Percentiles rank a stretch among this genome's conserved stretches.
These are phyloP conservation scores for Remorina albescens DNA, from an alignment of 2,797 vertebrate genomes.

Conservation along the genomic window DNA sequence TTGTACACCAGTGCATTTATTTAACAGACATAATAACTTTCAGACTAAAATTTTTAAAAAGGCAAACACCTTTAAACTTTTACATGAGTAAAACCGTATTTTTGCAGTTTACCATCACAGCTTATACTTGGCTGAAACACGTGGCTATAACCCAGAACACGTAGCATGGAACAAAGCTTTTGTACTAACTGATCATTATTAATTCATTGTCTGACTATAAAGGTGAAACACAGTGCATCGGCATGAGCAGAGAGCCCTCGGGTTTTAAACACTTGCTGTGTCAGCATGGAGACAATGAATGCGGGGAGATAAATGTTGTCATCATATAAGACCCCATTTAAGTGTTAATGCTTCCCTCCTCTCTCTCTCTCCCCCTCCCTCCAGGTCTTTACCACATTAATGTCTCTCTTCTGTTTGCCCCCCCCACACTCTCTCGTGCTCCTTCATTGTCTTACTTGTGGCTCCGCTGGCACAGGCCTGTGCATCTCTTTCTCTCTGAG, in stretches of 20 bases:
- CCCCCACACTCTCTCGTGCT: constrained; percentile 8
- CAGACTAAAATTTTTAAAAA: background rate
- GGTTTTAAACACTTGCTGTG: constrained; percentile 33
- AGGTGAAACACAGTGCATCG: constrained; percentile 31
- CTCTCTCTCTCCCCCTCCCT: background rate
- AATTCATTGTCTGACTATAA: constrained; percentile 19
- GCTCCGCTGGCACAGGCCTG: constrained; percentile 50
- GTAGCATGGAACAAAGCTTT: constrained; percentile 10
- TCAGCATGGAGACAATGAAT: constrained; percentile 58
- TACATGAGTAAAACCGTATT: background rate
- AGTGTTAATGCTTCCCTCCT: constrained; percentile 13
- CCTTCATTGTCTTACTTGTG: constrained; percentile 49
- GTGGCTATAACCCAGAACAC: background rate
- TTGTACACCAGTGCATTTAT: background rate
- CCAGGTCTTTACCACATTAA: constrained; percentile 47
- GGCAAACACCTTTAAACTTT: no score
- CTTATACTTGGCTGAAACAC: background rate
- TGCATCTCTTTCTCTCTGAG: constrained; percentile 42
- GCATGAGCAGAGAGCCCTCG: constrained; percentile 31
- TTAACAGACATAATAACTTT: background rate
- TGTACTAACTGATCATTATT: constrained; percentile 22
- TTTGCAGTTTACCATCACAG: background rate
- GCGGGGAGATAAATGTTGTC: constrained; percentile 50
- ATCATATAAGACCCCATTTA: constrained; percentile 40
- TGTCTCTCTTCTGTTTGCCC: constrained; percentile 46